Conservation (phyloP, 2,113 vertebrate genomes). For the Podilymbus podiceps region DNA sequence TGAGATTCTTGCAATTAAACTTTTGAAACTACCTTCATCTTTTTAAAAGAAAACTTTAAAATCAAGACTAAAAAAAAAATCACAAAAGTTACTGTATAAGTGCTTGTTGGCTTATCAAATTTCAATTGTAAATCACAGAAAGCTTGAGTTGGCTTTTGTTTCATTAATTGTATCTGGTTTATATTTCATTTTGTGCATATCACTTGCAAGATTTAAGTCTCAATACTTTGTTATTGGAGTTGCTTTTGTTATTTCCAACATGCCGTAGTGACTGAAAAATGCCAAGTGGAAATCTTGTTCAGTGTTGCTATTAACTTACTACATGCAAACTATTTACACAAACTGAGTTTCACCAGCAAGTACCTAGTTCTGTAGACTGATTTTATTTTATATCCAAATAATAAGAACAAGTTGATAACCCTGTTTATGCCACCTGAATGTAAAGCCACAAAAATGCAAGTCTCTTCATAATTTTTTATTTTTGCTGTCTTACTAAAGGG, state of each 20-base stretch:
- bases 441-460: constrained; percentile 53
- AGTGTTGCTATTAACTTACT: constrained; percentile 21
- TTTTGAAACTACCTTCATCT: neutral
- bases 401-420: constrained; percentile 66
- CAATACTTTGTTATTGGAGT: neutral
- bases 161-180: neutral
- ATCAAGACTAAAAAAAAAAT: neutral
- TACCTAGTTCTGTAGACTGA: constrained; percentile 46
- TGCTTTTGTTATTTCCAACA: neutral
- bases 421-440: constrained; percentile 50
- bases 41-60: neutral
- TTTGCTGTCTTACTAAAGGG: constrained; percentile 27
- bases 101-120: neutral
- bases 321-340: constrained; percentile 66
- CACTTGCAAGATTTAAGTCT: neutral
- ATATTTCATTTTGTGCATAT: neutral
- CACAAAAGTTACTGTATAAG: neutral
- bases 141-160: neutral
- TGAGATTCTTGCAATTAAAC: neutral
- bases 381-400: constrained; percentile 73
- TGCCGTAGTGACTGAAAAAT: constrained; percentile 7
- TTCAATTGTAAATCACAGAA: neutral
- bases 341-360: constrained; percentile 63
- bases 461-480: constrained; percentile 57
- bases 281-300: neutral